Percentiles rank a stretch among this genome's conserved stretches.
Evolutionary conservation across 2,888 invertebrate species (phyloP).

Genomic region (Heliothis peltigera): DNA sequence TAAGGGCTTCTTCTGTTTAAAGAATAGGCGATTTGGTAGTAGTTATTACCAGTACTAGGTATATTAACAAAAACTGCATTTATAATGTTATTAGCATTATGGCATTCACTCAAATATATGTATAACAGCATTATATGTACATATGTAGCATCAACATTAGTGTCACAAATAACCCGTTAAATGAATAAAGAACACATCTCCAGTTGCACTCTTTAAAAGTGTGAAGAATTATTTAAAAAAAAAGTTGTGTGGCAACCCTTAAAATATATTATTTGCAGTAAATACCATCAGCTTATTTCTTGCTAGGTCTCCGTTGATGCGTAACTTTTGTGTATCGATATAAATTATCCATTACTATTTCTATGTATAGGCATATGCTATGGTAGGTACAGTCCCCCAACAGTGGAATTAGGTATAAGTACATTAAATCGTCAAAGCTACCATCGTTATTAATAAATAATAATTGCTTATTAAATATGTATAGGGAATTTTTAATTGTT

Average conservation of each 20-base stretch:
- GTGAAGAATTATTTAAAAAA: slow-evolving; percentile 4
- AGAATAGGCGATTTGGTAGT: too few relatives aligned
- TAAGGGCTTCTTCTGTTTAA: too few relatives aligned
- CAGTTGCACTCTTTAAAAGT: not conserved
- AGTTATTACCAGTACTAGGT: too few relatives aligned
- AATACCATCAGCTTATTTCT: slow-evolving; percentile 50
- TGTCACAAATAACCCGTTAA: too few relatives aligned
- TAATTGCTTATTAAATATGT: too few relatives aligned
- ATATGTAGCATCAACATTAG: too few relatives aligned
- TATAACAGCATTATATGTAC: too few relatives aligned
- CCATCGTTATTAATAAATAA: not conserved
- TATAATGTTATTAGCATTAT: too few relatives aligned
- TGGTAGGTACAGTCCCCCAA: slow-evolving; percentile 47
- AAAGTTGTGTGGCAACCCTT: slow-evolving; percentile 28
- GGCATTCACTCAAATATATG: too few relatives aligned
- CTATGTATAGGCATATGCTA: slow-evolving; percentile 16
- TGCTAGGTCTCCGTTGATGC: slow-evolving; percentile 56
- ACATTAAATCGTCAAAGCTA: not conserved
- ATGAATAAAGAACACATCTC: too few relatives aligned
- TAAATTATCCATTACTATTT: slow-evolving; percentile 64
- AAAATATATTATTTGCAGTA: slow-evolving; percentile 56
- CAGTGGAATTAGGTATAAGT: slow-evolving; percentile 7
- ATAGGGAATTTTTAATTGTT: too few relatives aligned
- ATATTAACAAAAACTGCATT: too few relatives aligned
- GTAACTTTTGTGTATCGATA: slow-evolving; percentile 64